Base-by-base conservation (phyloP, 1,140 invertebrate species). In the Magallana angulata region DNA sequence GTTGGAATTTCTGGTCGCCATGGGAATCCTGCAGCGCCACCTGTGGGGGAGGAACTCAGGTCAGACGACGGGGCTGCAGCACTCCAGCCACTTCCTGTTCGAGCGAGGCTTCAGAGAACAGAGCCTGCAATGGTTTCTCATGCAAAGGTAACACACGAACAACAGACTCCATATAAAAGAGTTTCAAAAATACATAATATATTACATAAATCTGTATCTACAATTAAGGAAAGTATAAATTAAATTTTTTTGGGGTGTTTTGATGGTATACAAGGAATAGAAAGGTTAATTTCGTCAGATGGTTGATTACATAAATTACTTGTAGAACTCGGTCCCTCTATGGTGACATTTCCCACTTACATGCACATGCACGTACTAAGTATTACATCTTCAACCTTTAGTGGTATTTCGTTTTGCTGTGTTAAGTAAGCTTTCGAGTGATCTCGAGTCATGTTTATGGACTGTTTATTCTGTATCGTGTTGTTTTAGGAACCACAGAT, bases 91-190 rank as follows among this genome's bases (percentile, higher is more conserved):
- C 60, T 1, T 89, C 88, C 7, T 93, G 93, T 87, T 86, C 90
- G 36, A 90, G 90, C 1, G 81, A 76, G 48, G 88, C 82, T 7
- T 68, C 68, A 11, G 91, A 93, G 24, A 82, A 64, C 6, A 85
- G 92, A 83, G 64, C 90, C n/a, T 94, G 93, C 84, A 94, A 94
- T 88, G 88, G 68, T 8, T 94, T 93, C 81, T 85, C 90, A 7
- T 94, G 93, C 85, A 57, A 92, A 90, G 91, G 93, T 94, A 90
- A 5, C 36, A 48, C 36, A 18, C 0, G 60, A 12, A 11, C 11
- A 85, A 57, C 9, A 6, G 16, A 60, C 30, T 14, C 30, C 1
- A 81, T 24, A 81, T 7, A 57, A 58, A 82, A 82, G 1, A 8
- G 14, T 1, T 56, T 80, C 24, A 80, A 80, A 80, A 36, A 36